Percentiles rank a stretch among this genome's conserved stretches.
phyloP scores from a whole-genome alignment of 1,140 invertebrate genomes.

The Bombus confusus region DNA sequence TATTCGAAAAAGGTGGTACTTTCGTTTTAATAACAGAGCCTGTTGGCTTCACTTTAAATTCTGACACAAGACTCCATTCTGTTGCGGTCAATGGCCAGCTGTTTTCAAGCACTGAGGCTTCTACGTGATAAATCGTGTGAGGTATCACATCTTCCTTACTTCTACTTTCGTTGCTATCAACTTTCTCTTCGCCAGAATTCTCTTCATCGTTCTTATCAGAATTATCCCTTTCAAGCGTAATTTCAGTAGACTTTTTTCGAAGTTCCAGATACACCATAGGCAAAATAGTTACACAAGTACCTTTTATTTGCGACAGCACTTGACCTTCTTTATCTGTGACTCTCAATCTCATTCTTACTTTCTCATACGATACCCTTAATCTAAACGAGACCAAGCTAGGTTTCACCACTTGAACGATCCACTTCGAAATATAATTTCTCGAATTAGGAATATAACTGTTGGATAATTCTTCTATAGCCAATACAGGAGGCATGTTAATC shows the following conservation, averaged over 20 bases:
- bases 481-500: constrained; percentile 11
- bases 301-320: constrained; percentile 43
- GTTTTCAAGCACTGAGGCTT: constrained; percentile 66
- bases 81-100: constrained; percentile 69
- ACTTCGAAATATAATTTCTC: constrained; percentile 58
- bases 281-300: constrained; percentile 57
- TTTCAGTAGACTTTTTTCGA: no score
- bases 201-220: background rate
- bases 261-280: constrained; percentile 49
- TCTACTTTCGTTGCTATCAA: background rate
- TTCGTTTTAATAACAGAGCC: constrained; percentile 7
- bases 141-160: background rate
- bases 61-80: constrained; percentile 66
- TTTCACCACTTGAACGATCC: constrained; percentile 41
- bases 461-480: constrained; percentile 56
- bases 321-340: constrained; percentile 38
- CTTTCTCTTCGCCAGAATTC: background rate
- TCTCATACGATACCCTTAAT: constrained; percentile 51
- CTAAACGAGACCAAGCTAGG: constrained; percentile 59
- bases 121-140: constrained; percentile 54
- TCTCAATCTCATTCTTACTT: constrained; percentile 48
- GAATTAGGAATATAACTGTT: constrained; percentile 68
- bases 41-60: constrained; percentile 26
- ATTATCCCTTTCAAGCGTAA: no score
- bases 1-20: background rate